phyloP scores from a whole-genome alignment of 2,113 vertebrate species.

The Verasper variegatus region DNA sequence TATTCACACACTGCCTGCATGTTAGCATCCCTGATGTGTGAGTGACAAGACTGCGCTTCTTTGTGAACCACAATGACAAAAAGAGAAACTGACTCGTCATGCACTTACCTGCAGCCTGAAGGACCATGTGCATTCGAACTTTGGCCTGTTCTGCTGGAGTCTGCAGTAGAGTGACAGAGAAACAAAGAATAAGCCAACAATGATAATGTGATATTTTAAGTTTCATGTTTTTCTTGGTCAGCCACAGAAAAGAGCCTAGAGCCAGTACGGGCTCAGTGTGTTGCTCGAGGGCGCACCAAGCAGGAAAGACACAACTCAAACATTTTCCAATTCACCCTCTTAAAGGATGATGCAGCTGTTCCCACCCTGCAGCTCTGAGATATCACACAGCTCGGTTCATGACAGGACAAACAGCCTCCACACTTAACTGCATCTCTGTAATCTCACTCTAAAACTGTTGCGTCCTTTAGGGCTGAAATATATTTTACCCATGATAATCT shows the following conservation, averaged over 20 bases:
- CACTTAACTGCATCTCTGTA: conserved; percentile 37
- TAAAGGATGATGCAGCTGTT: conserved; percentile 22
- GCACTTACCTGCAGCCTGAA: conserved; percentile 94
- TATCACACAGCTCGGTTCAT: conserved; percentile 31
- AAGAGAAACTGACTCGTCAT: background rate
- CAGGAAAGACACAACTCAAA: background rate
- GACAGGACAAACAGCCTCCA: conserved; percentile 21
- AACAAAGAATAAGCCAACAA: conserved; percentile 5
- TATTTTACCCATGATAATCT: conserved; percentile 68
- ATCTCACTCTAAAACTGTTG: conserved; percentile 38
- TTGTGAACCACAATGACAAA: background rate
- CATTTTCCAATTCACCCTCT: background rate
- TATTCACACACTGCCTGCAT: background rate
- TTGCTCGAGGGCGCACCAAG: background rate
- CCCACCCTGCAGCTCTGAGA: conserved; percentile 1
- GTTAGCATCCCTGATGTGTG: background rate
- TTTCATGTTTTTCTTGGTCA: background rate
- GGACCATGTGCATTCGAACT: conserved; percentile 91
- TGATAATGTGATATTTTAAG: background rate
- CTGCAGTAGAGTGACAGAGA: conserved; percentile 73
- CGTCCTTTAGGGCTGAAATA: conserved; percentile 54
- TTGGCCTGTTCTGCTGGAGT: conserved; percentile 95
- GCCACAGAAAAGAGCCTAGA: background rate
- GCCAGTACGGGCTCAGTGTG: background rate
- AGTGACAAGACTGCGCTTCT: too few relatives aligned